Evolutionary conservation across 2,797 vertebrate species (phyloP).

Genomic region (Brachymystax lenok): DNA sequence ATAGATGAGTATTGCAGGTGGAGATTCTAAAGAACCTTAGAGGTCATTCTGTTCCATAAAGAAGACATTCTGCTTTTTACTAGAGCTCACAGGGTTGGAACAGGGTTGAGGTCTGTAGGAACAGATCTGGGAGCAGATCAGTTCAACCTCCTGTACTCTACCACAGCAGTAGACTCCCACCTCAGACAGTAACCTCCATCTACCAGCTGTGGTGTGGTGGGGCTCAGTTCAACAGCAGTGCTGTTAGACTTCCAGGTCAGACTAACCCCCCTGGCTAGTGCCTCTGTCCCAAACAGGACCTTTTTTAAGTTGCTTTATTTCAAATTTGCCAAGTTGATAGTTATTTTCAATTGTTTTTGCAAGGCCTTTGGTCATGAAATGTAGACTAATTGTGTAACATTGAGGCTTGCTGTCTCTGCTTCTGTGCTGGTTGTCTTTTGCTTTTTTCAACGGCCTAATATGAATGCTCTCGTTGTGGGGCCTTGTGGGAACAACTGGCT

Average conservation of each 20-base stretch:
- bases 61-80: constrained; percentile 27
- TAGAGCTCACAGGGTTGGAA: constrained; percentile 15
- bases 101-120: constrained; percentile 4
- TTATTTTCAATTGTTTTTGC: not conserved
- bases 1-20: constrained; percentile 12
- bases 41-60: not conserved
- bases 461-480: constrained; percentile 49
- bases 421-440: not conserved
- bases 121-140: not conserved
- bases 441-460: constrained; percentile 3
- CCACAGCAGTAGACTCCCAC: not conserved
- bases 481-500: constrained; percentile 21
- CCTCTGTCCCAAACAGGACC: not conserved
- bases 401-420: not conserved
- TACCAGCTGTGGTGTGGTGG: constrained; percentile 6
- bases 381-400: not conserved
- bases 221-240: not conserved
- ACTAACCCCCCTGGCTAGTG: no score
- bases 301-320: not conserved
- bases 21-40: not conserved
- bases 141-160: not conserved
- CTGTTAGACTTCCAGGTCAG: not conserved
- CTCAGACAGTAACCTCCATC: not conserved
- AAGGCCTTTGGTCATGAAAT: not conserved
- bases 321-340: not conserved